These are phyloP conservation scores for Sylvicola cinctus DNA, from an alignment of 2,888 invertebrate genomes.

Conservation along the genomic window DNA sequence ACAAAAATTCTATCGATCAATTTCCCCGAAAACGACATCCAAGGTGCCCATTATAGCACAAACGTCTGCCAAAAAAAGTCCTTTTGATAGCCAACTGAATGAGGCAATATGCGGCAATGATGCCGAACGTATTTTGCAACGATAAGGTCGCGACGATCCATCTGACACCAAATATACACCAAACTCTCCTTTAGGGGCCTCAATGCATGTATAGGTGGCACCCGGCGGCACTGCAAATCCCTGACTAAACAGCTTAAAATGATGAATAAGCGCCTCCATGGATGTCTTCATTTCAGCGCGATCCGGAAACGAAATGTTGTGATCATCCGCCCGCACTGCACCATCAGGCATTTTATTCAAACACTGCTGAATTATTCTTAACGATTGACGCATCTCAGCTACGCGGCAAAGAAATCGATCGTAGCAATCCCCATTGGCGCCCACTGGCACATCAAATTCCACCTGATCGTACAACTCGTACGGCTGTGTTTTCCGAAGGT, in stretches of 20 bases:
- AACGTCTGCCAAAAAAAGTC: slow-evolving; percentile 56
- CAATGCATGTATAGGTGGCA: slow-evolving; percentile 53
- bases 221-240: slow-evolving; percentile 74
- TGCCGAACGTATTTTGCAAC: slow-evolving; percentile 36
- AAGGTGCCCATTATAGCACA: slow-evolving; percentile 53
- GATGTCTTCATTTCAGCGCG: slow-evolving; percentile 65
- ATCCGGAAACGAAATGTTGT: slow-evolving; percentile 52
- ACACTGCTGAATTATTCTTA: slow-evolving; percentile 60
- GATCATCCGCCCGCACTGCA: slow-evolving; percentile 58
- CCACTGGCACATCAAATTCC: slow-evolving; percentile 69
- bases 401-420: slow-evolving; percentile 52
- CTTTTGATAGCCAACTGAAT: slow-evolving; percentile 36
- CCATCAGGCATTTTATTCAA: slow-evolving; percentile 66
- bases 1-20: slow-evolving; percentile 35
- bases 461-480: slow-evolving; percentile 68
- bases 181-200: slow-evolving; percentile 74
- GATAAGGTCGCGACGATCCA: slow-evolving; percentile 54
- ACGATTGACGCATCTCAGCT: slow-evolving; percentile 55
- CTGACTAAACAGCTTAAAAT: slow-evolving; percentile 68
- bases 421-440: slow-evolving; percentile 64
- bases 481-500: slow-evolving; percentile 57
- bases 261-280: slow-evolving; percentile 79
- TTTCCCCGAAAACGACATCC: slow-evolving; percentile 39
- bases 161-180: slow-evolving; percentile 75
- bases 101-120: slow-evolving; percentile 40